phyloP scores from a whole-genome alignment of 2,888 invertebrate genomes.

The Tetragonula carbonaria region DNA sequence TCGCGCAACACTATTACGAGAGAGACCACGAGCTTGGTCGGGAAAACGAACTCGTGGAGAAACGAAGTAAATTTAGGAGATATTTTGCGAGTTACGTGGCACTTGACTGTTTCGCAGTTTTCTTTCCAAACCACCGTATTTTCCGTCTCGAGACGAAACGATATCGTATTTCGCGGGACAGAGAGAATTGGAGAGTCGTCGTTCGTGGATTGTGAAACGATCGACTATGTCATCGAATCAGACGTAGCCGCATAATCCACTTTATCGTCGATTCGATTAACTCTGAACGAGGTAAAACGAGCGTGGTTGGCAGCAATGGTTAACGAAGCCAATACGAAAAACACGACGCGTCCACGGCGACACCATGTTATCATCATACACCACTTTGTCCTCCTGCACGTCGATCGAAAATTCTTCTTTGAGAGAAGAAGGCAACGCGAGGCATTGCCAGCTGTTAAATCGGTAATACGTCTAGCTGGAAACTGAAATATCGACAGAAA shows the following conservation, averaged over 20 bases:
- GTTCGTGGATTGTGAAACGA: constrained; percentile 38
- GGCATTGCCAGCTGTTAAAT: neutral
- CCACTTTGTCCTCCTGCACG: constrained; percentile 9
- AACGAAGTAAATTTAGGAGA: neutral
- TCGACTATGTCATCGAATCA: constrained; percentile 65
- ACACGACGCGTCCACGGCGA: neutral
- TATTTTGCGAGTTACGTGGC: neutral
- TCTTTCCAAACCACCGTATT: neutral
- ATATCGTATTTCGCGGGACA: neutral
- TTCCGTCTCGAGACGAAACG: neutral
- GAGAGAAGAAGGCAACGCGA: neutral
- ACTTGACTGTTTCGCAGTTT: neutral
- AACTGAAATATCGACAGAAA: neutral
- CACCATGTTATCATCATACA: constrained; percentile 30
- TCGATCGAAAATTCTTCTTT: neutral
- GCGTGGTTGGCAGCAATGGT: constrained; percentile 54
- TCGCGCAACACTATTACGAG: neutral
- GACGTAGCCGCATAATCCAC: constrained; percentile 65
- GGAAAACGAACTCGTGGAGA: neutral
- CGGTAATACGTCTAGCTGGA: neutral
- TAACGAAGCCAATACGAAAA: constrained; percentile 61
- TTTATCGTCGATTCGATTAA: constrained; percentile 68
- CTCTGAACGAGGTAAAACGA: constrained; percentile 65
- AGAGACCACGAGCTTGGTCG: neutral
- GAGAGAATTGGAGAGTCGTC: constrained; percentile 25